Evolutionary conservation across 2,113 vertebrate genomes (phyloP).

Genomic region (Rhinopithecus roxellana): DNA sequence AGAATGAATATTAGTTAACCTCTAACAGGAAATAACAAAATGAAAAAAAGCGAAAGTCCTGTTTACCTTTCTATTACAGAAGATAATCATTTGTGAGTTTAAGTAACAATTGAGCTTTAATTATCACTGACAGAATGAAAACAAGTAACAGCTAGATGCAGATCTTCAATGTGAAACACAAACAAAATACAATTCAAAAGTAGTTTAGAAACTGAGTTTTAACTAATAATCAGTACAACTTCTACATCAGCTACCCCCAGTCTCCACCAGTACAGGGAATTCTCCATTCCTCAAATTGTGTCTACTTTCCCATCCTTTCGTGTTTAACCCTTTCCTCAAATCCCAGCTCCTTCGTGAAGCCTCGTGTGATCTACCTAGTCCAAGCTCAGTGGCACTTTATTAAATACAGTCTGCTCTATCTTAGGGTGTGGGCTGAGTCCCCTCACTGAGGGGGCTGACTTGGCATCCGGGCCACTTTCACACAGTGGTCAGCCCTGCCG

Average conservation of each 20-base stretch:
- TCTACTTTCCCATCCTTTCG: background rate
- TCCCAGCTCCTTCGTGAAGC: background rate
- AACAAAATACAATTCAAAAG: background rate
- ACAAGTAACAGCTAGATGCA: background rate
- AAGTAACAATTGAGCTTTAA: background rate
- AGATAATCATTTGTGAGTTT: slow-evolving; percentile 1
- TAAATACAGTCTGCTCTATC: background rate
- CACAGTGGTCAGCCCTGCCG: accelerated
- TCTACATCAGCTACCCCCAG: background rate
- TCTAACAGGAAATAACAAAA: background rate
- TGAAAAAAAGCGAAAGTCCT: slow-evolving; percentile 7
- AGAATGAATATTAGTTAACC: background rate
- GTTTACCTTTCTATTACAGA: background rate
- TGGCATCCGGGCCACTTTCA: background rate
- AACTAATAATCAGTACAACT: background rate
- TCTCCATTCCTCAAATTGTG: background rate
- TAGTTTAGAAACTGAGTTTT: background rate
- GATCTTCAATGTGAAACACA: background rate
- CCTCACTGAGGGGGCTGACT: accelerated
- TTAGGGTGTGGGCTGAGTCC: accelerated
- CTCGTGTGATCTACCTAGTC: background rate
- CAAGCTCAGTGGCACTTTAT: background rate
- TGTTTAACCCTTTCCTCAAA: background rate
- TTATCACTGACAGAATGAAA: background rate
- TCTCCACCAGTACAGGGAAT: background rate